These are phyloP conservation scores for Tetramorium parvispinum DNA, from an alignment of 1,140 invertebrate genomes.

Conservation along the genomic window DNA sequence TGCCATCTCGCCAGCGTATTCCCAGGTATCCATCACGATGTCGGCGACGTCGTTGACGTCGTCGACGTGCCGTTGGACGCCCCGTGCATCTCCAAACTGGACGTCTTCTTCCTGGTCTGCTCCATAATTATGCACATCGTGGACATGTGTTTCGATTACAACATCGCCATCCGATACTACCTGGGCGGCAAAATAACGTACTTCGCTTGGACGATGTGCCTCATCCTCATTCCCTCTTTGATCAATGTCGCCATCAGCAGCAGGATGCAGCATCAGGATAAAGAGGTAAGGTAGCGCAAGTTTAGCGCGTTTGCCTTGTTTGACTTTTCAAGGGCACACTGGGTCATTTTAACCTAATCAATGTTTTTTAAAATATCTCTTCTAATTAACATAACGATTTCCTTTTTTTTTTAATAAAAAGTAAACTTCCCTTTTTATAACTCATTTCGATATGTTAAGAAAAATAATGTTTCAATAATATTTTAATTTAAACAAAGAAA, in stretches of 20 bases:
- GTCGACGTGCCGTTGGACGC: slow-evolving; percentile 80
- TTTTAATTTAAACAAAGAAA: too few relatives aligned
- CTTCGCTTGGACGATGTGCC: slow-evolving; percentile 84
- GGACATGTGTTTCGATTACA: slow-evolving; percentile 86
- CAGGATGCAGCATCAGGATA: slow-evolving; percentile 85
- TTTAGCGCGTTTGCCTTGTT: background rate
- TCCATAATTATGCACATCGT: slow-evolving; percentile 85
- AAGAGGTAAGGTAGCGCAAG: slow-evolving; percentile 75
- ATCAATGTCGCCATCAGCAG: slow-evolving; percentile 86
- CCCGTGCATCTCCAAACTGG: slow-evolving; percentile 81
- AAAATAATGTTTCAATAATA: too few relatives aligned
- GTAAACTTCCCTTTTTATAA: too few relatives aligned
- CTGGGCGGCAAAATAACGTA: slow-evolving; percentile 78
- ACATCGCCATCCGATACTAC: slow-evolving; percentile 84
- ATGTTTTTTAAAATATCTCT: too few relatives aligned
- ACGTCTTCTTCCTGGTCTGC: slow-evolving; percentile 83
- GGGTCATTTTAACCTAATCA: too few relatives aligned
- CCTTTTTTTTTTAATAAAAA: too few relatives aligned
- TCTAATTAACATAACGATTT: too few relatives aligned
- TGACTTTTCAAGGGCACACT: background rate
- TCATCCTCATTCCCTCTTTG: slow-evolving; percentile 86
- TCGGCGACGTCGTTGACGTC: slow-evolving; percentile 46
- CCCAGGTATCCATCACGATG: slow-evolving; percentile 45
- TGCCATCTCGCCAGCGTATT: slow-evolving; percentile 57
- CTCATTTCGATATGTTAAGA: too few relatives aligned